Conservation (phyloP, 2,888 invertebrate species). For the Anagyrus pseudococci region DNA sequence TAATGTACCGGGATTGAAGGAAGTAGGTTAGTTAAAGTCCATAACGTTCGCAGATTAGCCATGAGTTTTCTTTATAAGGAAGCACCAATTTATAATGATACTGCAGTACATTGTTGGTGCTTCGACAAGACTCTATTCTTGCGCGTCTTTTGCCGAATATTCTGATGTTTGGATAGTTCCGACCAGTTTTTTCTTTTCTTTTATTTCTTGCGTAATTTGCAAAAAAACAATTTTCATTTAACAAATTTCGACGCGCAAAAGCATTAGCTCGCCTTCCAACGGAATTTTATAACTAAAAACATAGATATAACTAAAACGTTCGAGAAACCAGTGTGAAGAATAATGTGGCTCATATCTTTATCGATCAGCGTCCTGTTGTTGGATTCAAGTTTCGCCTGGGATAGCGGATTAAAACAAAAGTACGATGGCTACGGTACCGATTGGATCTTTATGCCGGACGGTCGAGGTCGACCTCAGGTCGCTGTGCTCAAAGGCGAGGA, state of each 20-base stretch:
- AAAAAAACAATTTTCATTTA: too few species aligned
- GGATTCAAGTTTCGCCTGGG: constrained; percentile 34
- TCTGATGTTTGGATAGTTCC: too few species aligned
- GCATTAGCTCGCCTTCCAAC: background rate
- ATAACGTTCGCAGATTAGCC: constrained; percentile 14
- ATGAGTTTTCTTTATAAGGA: constrained; percentile 26
- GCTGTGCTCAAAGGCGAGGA: constrained; percentile 54
- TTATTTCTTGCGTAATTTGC: too few species aligned
- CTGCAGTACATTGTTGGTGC: constrained; percentile 16
- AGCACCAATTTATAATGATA: constrained; percentile 20
- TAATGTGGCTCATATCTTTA: too few species aligned
- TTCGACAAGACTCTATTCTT: too few species aligned
- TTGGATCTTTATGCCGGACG: constrained; percentile 62
- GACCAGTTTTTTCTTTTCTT: too few species aligned
- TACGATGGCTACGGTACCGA: constrained; percentile 59
- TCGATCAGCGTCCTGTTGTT: background rate
- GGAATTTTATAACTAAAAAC: too few species aligned
- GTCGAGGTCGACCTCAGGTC: constrained; percentile 57
- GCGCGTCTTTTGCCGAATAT: too few species aligned
- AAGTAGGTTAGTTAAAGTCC: constrained; percentile 26
- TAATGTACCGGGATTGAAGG: constrained; percentile 19
- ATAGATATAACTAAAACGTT: too few species aligned
- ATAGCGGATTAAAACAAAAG: constrained; percentile 50
- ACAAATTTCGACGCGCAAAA: too few species aligned
- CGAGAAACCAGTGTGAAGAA: too few species aligned